Evolutionary conservation across 2,113 vertebrate genomes (phyloP).

Genomic region (Jacana jacana): DNA sequence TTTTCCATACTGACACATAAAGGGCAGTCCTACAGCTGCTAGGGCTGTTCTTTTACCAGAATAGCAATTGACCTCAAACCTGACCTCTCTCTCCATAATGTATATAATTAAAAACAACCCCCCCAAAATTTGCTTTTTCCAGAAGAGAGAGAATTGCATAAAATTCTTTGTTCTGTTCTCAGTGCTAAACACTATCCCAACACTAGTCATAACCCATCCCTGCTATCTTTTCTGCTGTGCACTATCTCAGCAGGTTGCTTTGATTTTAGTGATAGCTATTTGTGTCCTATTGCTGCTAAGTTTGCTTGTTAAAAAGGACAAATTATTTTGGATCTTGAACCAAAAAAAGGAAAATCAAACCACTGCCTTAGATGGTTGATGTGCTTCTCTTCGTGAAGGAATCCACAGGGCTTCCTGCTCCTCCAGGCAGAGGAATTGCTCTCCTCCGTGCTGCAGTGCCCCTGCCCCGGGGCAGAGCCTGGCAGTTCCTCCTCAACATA

Average conservation of each 20-base stretch:
- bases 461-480: neutral
- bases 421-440: neutral
- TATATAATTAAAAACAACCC: neutral
- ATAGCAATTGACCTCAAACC: neutral
- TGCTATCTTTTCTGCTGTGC: neutral
- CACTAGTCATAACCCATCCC: neutral
- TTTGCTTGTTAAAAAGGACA: neutral
- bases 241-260: neutral
- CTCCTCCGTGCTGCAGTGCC: neutral
- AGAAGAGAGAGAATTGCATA: neutral
- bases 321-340: neutral
- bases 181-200: neutral
- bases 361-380: neutral
- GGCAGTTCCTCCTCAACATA: constrained; percentile 6
- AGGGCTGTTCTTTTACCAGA: neutral
- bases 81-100: neutral
- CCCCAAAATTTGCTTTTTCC: neutral
- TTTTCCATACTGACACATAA: neutral
- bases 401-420: neutral
- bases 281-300: neutral
- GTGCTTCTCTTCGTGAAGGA: neutral
- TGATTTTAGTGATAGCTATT: neutral
- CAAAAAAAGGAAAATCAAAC: neutral
- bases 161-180: neutral
- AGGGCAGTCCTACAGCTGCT: neutral